Evolutionary conservation across 2,113 vertebrate genomes (phyloP), one percentile per base, ranked within the genome.

Genomic region (Cyphomyrus discorhynchus): DNA sequence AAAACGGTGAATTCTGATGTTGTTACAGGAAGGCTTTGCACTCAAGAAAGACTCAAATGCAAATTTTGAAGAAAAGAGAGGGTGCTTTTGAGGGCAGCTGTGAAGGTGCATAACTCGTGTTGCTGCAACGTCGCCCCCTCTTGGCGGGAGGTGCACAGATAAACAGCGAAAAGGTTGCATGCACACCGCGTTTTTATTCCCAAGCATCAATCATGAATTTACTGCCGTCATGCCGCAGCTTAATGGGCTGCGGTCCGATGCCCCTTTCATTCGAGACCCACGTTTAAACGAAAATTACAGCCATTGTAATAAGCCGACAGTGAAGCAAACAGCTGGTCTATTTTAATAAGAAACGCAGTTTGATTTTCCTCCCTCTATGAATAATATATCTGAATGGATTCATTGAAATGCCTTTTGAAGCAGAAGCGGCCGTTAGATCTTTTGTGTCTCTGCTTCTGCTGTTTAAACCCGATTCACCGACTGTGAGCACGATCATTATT

Each of bases 121-220:
- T 93, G 90, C 93, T 90, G 92, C 92, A 89, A 93, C 91, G 90
- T 93, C 93, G 93, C 94, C 95, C 93, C 92, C 94, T 95, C 92
- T 92, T 94, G 94, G 94, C 93, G 47, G 90, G 62, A 87, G 52
- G 49, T 77, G 88, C 42, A 80, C 15, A 42, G 19, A 19, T 80
- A 42, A 80, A 80, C 35, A 80, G 15, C 31, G 42, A 80, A 42
- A 70, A 52, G n/a, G 74, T 5, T 31, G 13, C 49, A 50, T 21
- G 56, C 70, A 66, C n/a, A 0, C 10, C 5, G 27, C 11, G 19
- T 39, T 35, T 10, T 13, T 42, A 49, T 13, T 5, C 46, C 35
- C 15, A 21, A 80, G 35, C 74, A 42, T 42, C 11, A 80, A 42
- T 80, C 74, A 42, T 42, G 35, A 35, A 42, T 80, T 42, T 80